A percentile compares a stretch with the other conserved stretches of the same genome.
phyloP scores from a whole-genome alignment of 2,113 vertebrate species.

The Varanus salvator region DNA sequence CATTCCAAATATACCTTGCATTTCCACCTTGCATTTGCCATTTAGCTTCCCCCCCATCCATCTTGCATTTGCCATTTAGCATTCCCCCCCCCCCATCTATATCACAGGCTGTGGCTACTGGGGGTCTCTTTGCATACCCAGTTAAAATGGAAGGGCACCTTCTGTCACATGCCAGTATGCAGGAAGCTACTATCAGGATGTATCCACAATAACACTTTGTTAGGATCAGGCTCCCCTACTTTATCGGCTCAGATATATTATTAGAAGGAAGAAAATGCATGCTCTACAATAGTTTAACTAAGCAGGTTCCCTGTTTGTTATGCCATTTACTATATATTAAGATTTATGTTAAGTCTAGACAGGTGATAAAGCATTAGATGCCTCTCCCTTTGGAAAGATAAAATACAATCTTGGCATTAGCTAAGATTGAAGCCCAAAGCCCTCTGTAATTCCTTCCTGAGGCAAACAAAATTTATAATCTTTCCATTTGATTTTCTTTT shows the following conservation, averaged over 20 bases:
- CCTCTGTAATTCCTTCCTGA: conserved; percentile 32
- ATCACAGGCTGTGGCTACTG: neutral
- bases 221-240: neutral
- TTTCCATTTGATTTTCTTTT: conserved; percentile 44
- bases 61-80: neutral
- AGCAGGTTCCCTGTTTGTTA: neutral
- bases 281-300: neutral
- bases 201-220: neutral
- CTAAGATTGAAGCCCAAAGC: conserved; percentile 33
- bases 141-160: neutral
- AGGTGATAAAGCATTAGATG: neutral
- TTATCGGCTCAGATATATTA: neutral
- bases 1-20: too few species aligned
- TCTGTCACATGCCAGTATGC: neutral
- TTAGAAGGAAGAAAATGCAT: neutral
- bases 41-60: neutral
- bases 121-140: neutral
- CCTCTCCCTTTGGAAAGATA: conserved; percentile 17
- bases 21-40: neutral
- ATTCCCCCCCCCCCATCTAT: neutral
- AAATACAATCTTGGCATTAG: conserved; percentile 18
- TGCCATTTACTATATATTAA: neutral
- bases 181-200: neutral
- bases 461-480: conserved; percentile 25
- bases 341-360: conserved; percentile 13